phyloP scores from a whole-genome alignment of 1,140 invertebrate species.

The Contarinia nasturtii region DNA sequence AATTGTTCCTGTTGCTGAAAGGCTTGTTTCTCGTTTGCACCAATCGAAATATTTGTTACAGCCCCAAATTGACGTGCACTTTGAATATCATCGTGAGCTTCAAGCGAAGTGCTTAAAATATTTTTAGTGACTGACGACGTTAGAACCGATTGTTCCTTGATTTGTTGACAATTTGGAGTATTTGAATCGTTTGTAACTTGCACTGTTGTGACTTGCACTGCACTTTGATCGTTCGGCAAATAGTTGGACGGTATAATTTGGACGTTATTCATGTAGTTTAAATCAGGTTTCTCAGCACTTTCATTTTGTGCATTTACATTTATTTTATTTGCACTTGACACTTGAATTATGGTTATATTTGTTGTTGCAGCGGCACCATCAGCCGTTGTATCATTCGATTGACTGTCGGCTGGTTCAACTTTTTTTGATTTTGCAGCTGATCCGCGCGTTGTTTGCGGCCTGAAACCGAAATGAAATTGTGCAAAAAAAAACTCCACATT shows the following conservation, averaged over 20 bases:
- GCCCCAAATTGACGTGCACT: neutral
- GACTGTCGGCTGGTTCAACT: constrained; percentile 6
- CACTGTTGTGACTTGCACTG: constrained; percentile 13
- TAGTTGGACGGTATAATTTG: constrained; percentile 25
- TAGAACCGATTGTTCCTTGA: too few relatives aligned
- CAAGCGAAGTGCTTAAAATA: too few relatives aligned
- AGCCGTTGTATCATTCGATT: neutral
- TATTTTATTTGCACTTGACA: constrained; percentile 13
- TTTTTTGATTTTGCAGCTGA: constrained; percentile 19
- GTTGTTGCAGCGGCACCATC: constrained; percentile 6
- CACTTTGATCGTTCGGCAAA: constrained; percentile 7
- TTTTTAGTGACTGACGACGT: too few relatives aligned
- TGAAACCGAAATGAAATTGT: constrained; percentile 1
- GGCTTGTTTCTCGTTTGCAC: neutral
- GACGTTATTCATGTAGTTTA: constrained; percentile 16
- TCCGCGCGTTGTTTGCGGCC: constrained; percentile 19
- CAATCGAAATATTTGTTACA: neutral
- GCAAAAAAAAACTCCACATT: neutral
- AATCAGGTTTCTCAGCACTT: constrained; percentile 2
- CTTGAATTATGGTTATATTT: constrained; percentile 22
- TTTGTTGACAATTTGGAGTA: constrained; percentile 4
- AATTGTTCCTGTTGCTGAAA: neutral
- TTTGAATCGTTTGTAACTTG: constrained; percentile 9
- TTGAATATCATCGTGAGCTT: too few relatives aligned
- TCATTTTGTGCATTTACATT: constrained; percentile 13